Conservation (phyloP, 2,797 vertebrate species). For the Psittacula derbiana region DNA sequence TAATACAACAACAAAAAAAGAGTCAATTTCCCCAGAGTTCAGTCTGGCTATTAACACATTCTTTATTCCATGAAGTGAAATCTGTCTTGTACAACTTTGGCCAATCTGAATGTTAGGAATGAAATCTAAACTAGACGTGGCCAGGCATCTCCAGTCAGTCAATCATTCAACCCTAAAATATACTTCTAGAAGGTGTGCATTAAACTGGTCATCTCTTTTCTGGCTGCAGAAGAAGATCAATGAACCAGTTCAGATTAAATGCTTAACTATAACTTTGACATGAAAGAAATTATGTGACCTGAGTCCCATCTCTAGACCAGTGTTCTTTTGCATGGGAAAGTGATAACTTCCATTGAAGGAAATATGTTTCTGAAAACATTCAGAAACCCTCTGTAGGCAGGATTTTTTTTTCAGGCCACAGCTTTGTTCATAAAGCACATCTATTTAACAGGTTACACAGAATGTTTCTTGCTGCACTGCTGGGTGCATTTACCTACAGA, state of each 20-base stretch:
- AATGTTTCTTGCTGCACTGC: background rate
- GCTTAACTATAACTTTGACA: background rate
- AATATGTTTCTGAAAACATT: background rate
- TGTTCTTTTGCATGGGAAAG: background rate
- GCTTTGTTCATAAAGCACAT: background rate
- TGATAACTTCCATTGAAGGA: background rate
- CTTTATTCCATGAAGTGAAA: background rate
- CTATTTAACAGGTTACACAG: background rate
- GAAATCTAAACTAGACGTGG: background rate
- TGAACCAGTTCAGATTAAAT: background rate
- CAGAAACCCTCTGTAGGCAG: background rate
- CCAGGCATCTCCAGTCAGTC: background rate
- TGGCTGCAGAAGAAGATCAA: background rate
- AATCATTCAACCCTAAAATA: background rate
- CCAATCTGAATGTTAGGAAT: background rate
- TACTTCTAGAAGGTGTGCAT: background rate
- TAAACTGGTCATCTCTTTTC: background rate
- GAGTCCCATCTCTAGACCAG: background rate
- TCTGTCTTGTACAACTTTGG: background rate
- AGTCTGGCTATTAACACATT: background rate
- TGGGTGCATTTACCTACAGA: background rate
- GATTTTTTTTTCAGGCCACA: background rate
- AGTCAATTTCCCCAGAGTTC: background rate
- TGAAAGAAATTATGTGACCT: background rate
- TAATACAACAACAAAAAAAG: background rate